Evolutionary conservation across 2,888 invertebrate genomes (phyloP).

Genomic region (Entomobrya multifasciata): DNA sequence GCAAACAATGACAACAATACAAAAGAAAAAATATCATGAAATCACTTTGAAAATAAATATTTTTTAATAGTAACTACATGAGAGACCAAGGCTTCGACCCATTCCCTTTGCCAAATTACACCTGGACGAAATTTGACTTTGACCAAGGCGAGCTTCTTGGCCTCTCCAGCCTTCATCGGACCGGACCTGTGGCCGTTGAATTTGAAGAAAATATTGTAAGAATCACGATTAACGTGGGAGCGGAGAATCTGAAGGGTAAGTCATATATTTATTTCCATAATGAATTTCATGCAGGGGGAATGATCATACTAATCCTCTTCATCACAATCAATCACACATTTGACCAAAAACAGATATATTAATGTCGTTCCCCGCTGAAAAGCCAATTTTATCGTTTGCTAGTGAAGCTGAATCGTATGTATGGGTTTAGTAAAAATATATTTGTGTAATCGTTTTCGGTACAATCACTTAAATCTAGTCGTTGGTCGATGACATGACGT

Average conservation of each 20-base stretch:
- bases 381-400: neutral
- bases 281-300: too few species aligned
- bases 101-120: slow-evolving; percentile 84
- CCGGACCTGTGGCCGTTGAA: slow-evolving; percentile 87
- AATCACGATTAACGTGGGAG: slow-evolving; percentile 88
- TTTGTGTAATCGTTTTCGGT: neutral
- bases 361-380: neutral
- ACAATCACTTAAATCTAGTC: neutral
- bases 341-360: slow-evolving; percentile 1
- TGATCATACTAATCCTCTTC: too few species aligned
- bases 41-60: neutral
- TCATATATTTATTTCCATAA: too few species aligned
- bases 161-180: slow-evolving; percentile 90
- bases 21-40: neutral
- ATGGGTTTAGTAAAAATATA: too few species aligned
- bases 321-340: slow-evolving; percentile 1
- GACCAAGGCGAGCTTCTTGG: slow-evolving; percentile 90
- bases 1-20: too few species aligned
- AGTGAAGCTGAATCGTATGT: too few species aligned
- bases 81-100: slow-evolving; percentile 88
- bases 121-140: slow-evolving; percentile 83
- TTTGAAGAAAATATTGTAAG: slow-evolving; percentile 88
- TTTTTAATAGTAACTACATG: slow-evolving; percentile 85
- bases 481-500: too few species aligned
- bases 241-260: slow-evolving; percentile 88